phyloP scores from a whole-genome alignment of 2,113 vertebrate species.

The Siniperca chuatsi region DNA sequence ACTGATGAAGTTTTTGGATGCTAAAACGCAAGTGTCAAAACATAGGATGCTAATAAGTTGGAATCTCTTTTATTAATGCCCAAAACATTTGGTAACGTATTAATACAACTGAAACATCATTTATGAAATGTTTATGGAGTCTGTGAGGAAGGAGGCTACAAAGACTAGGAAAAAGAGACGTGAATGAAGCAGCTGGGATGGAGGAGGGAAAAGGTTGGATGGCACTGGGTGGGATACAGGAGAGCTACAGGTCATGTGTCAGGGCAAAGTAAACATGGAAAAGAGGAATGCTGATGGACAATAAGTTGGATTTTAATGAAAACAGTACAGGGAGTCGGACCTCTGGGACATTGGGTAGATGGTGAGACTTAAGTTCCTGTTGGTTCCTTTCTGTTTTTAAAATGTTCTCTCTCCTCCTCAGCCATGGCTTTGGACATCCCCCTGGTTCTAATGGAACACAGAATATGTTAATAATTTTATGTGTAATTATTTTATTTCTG shows the following conservation, averaged over 20 bases:
- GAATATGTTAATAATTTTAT: not conserved
- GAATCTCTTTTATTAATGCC: not conserved
- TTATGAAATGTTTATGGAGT: not conserved
- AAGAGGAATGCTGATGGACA: not conserved
- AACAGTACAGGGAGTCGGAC: not conserved
- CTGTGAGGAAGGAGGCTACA: not conserved
- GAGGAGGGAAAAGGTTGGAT: not conserved
- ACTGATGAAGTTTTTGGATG: not conserved
- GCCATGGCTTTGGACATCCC: slow-evolving; percentile 22
- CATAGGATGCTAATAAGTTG: not conserved
- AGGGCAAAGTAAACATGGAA: not conserved
- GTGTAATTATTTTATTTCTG: not conserved
- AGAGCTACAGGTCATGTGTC: not conserved
- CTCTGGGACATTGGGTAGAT: not conserved
- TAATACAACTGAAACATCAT: not conserved
- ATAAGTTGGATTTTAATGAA: not conserved
- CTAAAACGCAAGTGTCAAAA: not conserved
- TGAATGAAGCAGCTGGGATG: not conserved
- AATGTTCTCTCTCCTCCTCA: not conserved
- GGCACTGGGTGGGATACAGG: not conserved
- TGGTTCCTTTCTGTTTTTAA: slow-evolving; percentile 5
- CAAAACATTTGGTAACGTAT: not conserved
- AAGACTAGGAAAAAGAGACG: not conserved
- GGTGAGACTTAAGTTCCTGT: not conserved
- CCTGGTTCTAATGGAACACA: slow-evolving; percentile 45